Base-by-base conservation (phyloP, 2,888 invertebrate species). In the Platycheirus rosarum region DNA sequence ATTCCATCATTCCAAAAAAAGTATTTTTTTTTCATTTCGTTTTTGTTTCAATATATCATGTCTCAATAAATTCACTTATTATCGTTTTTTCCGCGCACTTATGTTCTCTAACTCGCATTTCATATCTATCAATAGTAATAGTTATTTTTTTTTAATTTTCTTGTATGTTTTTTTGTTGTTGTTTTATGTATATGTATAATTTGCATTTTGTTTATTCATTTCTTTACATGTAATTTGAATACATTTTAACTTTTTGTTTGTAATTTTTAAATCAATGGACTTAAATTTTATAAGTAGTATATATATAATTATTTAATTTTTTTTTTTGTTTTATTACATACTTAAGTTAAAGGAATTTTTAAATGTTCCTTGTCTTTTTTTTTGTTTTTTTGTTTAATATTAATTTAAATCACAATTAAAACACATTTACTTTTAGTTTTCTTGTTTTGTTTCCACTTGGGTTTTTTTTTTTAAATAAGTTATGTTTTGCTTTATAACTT, bases 321-420 rank as follows among this genome's bases (percentile, higher is more conserved):
- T 55, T 40, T 68, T 57, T 68, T 65, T 51, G 20, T 68, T 16
- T 73, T n/a, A n/a, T 63, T 51, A n/a, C n/a, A 71, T 69, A 69
- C 74, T 74, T 84, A 78, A 71, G 18, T 35, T 51, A 63, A 78
- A 69, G 69, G 69, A 69, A 62, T 66, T 68, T 60, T 68, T 60
- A 75, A 75, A 82, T 66, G 55, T 71, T 68, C 77, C 76, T 71
- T 60, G 26, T 49, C 49, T 18, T 48, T 42, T 53, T 23, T 75
- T 44, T 37, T 55, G 1, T 46, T 42, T 37, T 49, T 74, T 68
- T 68, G 40, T 70, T 82, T 66, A 76, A 82, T 57, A 57, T 82
- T 82, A 82, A 82, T 82, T 82, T 82, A 77, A 82, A 82, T 82
- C 82, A 82, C 82, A 82, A 82, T 82, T 82, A 82, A 82, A 82